Evolutionary conservation across 1,140 invertebrate genomes (phyloP).

Genomic region (Drosophila santomea): DNA sequence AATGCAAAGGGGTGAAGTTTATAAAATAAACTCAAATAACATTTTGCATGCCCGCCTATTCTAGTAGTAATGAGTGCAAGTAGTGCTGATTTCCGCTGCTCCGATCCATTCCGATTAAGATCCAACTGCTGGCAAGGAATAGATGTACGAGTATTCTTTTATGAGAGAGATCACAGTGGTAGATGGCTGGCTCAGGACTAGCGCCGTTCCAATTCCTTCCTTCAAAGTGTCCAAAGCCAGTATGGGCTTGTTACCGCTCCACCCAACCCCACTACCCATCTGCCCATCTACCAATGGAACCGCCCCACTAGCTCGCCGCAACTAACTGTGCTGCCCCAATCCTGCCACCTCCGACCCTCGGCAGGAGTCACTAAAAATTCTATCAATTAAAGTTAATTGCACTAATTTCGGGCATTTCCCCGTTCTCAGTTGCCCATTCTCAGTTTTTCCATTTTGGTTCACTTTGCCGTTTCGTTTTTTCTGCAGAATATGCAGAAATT

Average conservation of each 20-base stretch:
- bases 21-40: too few relatives aligned
- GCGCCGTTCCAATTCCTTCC: slow-evolving; percentile 49
- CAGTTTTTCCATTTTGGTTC: slow-evolving; percentile 19
- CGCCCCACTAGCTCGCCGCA: slow-evolving; percentile 3
- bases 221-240: slow-evolving; percentile 70
- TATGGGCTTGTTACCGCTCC: slow-evolving; percentile 70
- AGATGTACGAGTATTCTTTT: too few relatives aligned
- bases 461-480: slow-evolving; percentile 33
- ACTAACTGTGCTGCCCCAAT: background rate
- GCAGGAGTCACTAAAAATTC: slow-evolving; percentile 67
- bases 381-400: slow-evolving; percentile 80
- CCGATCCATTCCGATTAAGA: too few relatives aligned
- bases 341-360: background rate
- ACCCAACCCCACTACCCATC: slow-evolving; percentile 10
- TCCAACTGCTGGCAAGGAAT: too few relatives aligned
- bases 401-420: slow-evolving; percentile 65
- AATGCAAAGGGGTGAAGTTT: too few relatives aligned
- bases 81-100: too few relatives aligned
- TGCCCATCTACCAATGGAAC: background rate
- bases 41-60: too few relatives aligned
- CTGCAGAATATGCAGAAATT: slow-evolving; percentile 70
- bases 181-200: background rate
- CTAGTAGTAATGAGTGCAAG: too few relatives aligned
- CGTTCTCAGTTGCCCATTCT: background rate
- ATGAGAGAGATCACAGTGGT: slow-evolving; percentile 1